Evolutionary conservation across 2,797 vertebrate genomes (phyloP), one percentile per base, ranked within the genome.

Genomic region (Eulemur albifrons): DNA sequence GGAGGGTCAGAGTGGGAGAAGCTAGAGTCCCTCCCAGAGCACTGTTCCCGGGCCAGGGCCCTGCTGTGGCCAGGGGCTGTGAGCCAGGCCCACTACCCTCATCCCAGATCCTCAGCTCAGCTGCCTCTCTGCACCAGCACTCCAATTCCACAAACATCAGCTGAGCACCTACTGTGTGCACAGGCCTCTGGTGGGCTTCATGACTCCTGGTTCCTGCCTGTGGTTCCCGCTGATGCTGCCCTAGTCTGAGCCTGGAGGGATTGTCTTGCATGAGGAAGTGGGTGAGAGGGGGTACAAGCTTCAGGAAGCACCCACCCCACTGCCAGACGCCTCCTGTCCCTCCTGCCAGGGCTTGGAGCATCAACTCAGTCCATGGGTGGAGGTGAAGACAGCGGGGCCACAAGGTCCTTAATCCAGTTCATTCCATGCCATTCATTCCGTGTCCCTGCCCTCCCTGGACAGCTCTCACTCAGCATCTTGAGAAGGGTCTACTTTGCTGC

Each of bases 181-280:
- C 20, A 30, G 38, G 32, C 8, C 27, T 35, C 45, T 43, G 6
- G 0, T 1, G 0, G 14, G 1, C 14, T 52, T 75, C 23, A 11
- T 32, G 45, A 43, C 15, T 63, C 20, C 27, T 63, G 35, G 30
- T n/a, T 52, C n/a, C 89, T 48, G 23, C 43, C 21, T 8, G 0
- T 17, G 9, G 18, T 23, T 69, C 40, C 52, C 85, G n/a, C 20
- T 3, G n/a, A 83, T 0, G 5, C 3, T 18, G 63, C 23, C 27
- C 3, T 4, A 10, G 6, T 1, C 27, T 52, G n/a, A 91, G 11
- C 52, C 20, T 54, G 18, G 30, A 32, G 25, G 57, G 61, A 63
- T 7, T 32, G 23, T 6, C 2, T 0, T 10, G 7, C 32, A 6
- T 21, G n/a, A 27, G 17, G 9, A 81, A 59, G 30, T 8, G 54